A percentile compares a stretch with the other conserved stretches of the same genome.
Evolutionary conservation across 1,140 invertebrate species (phyloP).

Genomic region (Gyrodactylus bullatarudis): DNA sequence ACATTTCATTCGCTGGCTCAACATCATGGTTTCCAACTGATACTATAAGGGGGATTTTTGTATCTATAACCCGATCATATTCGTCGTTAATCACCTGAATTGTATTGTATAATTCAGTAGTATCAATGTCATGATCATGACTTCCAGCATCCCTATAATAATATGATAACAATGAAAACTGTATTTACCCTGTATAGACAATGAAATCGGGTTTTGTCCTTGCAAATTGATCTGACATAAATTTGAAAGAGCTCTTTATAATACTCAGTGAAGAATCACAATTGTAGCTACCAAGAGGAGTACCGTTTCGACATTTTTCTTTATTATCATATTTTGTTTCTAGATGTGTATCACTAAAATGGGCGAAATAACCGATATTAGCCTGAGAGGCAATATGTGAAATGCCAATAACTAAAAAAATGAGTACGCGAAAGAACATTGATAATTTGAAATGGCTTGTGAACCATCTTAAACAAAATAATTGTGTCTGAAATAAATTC

Average conservation of each 20-base stretch:
- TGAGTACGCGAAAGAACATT: neutral
- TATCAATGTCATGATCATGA: no score
- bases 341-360: neutral
- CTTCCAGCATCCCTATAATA: neutral
- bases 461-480: neutral
- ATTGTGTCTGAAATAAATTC: neutral
- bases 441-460: neutral
- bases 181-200: neutral
- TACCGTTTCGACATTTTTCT: neutral
- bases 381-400: neutral
- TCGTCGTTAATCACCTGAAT: neutral
- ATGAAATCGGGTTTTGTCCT: neutral
- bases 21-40: neutral
- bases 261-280: neutral
- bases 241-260: neutral
- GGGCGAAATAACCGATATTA: neutral
- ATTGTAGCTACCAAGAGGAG: neutral
- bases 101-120: no score
- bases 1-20: neutral
- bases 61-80: neutral
- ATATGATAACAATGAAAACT: neutral
- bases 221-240: neutral
- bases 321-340: neutral
- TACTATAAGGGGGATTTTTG: neutral
- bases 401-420: neutral